phyloP scores from a whole-genome alignment of 2,113 vertebrate genomes.

The Loxodonta africana region DNA sequence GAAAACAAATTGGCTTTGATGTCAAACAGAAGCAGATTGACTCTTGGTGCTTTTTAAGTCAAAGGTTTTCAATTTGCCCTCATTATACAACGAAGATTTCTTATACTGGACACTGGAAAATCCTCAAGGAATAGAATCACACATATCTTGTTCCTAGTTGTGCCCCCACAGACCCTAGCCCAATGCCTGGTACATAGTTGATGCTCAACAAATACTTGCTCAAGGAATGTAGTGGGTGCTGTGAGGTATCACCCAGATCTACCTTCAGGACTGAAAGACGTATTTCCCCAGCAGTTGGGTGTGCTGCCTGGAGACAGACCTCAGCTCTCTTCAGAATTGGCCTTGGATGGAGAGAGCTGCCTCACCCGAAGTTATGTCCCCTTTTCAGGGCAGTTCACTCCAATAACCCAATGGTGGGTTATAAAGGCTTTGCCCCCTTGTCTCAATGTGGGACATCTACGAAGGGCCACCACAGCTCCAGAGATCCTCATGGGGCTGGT shows the following conservation, averaged over 20 bases:
- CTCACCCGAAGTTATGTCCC: neutral
- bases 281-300: neutral
- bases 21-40: neutral
- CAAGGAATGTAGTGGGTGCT: neutral
- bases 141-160: neutral
- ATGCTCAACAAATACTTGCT: neutral
- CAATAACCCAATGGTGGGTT: neutral
- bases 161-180: neutral
- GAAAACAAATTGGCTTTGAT: neutral
- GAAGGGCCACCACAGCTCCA: neutral
- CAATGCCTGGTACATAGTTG: neutral
- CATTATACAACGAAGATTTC: neutral
- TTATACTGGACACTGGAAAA: neutral
- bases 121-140: neutral
- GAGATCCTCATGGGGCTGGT: neutral
- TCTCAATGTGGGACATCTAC: neutral
- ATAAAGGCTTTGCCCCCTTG: neutral
- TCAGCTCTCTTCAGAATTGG: neutral
- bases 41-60: neutral
- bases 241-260: neutral
- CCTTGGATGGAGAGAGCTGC: neutral
- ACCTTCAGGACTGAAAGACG: neutral
- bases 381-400: neutral
- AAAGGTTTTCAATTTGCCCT: neutral
- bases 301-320: neutral